These are phyloP conservation scores for Papilio dardanus DNA, from an alignment of 1,140 invertebrate species.

Conservation along the genomic window DNA sequence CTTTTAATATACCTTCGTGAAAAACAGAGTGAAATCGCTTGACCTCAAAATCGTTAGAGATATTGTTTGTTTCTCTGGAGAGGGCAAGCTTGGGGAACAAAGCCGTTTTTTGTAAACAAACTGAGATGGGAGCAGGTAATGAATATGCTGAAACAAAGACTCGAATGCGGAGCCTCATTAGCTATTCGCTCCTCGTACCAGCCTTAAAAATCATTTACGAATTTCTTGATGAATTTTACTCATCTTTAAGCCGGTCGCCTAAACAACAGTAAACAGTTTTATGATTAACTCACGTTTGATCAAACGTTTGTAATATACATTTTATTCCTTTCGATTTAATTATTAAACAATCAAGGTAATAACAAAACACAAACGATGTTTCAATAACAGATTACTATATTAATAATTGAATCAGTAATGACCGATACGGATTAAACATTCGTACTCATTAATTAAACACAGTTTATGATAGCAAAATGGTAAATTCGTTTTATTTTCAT, in stretches of 20 bases:
- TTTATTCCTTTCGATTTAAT: not conserved
- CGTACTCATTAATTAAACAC: slow-evolving; percentile 1
- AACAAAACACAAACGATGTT: not conserved
- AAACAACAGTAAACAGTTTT: slow-evolving; percentile 44
- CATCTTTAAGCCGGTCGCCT: slow-evolving; percentile 46
- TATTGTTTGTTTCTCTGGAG: slow-evolving; percentile 72
- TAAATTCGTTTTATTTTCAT: not conserved
- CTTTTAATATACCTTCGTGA: slow-evolving; percentile 55
- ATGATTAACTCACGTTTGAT: slow-evolving; percentile 21
- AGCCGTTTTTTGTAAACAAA: slow-evolving; percentile 72
- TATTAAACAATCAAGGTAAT: not conserved
- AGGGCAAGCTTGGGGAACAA: slow-evolving; percentile 61
- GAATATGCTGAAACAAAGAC: slow-evolving; percentile 75
- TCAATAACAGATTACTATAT: not conserved
- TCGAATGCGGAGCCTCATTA: slow-evolving; percentile 71
- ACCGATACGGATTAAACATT: not conserved
- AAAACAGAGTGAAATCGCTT: slow-evolving; percentile 63
- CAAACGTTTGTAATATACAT: not conserved
- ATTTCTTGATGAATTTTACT: slow-evolving; percentile 61
- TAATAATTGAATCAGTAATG: slow-evolving; percentile 18
- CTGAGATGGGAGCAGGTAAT: slow-evolving; percentile 70
- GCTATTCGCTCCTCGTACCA: slow-evolving; percentile 69
- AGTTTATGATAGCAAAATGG: slow-evolving; percentile 5
- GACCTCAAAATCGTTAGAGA: slow-evolving; percentile 74
- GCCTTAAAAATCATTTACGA: slow-evolving; percentile 70